phyloP scores from a whole-genome alignment of 2,113 vertebrate genomes.

The Hemiprocne comata region DNA sequence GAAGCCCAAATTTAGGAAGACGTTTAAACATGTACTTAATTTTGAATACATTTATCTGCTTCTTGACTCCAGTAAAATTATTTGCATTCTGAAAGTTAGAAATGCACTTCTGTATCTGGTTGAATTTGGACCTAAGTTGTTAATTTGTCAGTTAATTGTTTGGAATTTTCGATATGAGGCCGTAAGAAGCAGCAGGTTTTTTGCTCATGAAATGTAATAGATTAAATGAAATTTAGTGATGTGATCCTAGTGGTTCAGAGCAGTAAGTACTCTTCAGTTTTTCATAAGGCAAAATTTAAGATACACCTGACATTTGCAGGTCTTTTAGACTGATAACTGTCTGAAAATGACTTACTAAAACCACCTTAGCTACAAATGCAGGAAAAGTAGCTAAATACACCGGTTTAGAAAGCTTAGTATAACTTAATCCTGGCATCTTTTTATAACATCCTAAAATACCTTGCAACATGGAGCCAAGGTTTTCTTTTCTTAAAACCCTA shows the following conservation, averaged over 20 bases:
- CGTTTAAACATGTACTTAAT: background rate
- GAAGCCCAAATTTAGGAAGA: background rate
- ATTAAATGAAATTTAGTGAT: background rate
- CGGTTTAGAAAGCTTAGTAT: constrained; percentile 39
- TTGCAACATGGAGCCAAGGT: background rate
- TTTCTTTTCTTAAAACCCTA: constrained; percentile 55
- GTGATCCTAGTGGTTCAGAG: background rate
- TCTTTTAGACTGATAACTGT: background rate
- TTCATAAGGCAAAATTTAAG: background rate
- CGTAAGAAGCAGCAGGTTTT: background rate
- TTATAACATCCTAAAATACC: constrained; percentile 21
- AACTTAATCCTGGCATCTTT: constrained; percentile 48
- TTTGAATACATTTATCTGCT: background rate
- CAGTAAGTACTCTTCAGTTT: background rate
- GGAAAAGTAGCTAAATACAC: constrained; percentile 20
- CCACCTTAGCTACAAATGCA: background rate
- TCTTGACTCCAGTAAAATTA: background rate
- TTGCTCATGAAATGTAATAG: background rate
- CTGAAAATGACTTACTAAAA: constrained; percentile 16
- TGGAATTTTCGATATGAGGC: background rate
- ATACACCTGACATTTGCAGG: background rate
- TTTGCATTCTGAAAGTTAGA: background rate
- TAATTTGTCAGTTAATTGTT: background rate
- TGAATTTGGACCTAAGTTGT: background rate
- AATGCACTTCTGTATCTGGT: background rate